Conservation (phyloP, 2,888 invertebrate genomes). For the Lepidonotus clava region DNA sequence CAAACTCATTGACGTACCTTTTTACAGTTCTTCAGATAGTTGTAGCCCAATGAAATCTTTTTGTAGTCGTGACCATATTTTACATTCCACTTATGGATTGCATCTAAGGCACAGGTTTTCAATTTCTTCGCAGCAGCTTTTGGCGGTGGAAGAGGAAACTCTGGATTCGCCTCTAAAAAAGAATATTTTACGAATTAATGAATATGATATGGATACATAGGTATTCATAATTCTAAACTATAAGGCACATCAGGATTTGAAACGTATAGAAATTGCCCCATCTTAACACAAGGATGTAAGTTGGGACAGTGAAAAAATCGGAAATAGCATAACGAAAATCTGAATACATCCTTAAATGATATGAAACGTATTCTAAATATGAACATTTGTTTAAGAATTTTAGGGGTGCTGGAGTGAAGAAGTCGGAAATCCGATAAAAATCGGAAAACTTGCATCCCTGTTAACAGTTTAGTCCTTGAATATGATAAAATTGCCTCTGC, state of each 20-base stretch:
- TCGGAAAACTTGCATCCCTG: too few relatives aligned
- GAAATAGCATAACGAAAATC: neutral
- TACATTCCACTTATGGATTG: slow-evolving; percentile 82
- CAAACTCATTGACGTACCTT: slow-evolving; percentile 68
- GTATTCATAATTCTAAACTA: neutral
- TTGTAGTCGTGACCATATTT: slow-evolving; percentile 81
- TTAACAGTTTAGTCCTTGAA: too few relatives aligned
- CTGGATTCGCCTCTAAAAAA: slow-evolving; percentile 77
- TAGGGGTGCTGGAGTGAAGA: too few relatives aligned
- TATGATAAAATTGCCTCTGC: too few relatives aligned
- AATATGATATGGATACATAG: neutral
- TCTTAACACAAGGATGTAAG: neutral
- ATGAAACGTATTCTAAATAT: too few relatives aligned
- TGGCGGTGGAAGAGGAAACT: slow-evolving; percentile 82
- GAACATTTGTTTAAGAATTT: too few relatives aligned
- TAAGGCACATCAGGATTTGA: neutral
- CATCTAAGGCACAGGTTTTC: slow-evolving; percentile 80
- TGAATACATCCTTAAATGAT: neutral
- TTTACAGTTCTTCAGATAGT: slow-evolving; percentile 81
- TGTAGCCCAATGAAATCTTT: slow-evolving; percentile 81
- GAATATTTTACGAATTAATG: neutral
- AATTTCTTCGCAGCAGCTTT: slow-evolving; percentile 80
- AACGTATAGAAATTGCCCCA: neutral
- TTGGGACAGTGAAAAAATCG: neutral
- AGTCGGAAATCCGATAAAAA: too few relatives aligned